Percentiles rank a stretch among this genome's conserved stretches.
Conservation (phyloP, 2,888 invertebrate species). For the Ophraella communa region DNA sequence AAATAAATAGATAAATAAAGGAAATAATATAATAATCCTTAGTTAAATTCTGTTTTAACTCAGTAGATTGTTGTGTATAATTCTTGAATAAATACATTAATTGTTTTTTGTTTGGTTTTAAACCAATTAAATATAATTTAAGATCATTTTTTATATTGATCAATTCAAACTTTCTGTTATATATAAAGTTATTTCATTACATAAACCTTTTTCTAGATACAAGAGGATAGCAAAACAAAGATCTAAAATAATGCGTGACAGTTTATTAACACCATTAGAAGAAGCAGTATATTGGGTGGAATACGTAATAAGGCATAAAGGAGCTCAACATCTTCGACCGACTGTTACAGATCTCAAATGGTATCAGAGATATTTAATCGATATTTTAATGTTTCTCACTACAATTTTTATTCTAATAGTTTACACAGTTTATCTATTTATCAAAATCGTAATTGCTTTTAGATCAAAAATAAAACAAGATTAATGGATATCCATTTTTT, state of each 20-base stretch:
- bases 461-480: neutral
- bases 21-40: no score
- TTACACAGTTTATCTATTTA: neutral
- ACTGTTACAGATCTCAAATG: slow-evolving; percentile 37
- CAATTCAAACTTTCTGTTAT: neutral
- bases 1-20: no score
- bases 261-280: slow-evolving; percentile 42
- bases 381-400: slow-evolving; percentile 1
- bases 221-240: slow-evolving; percentile 37
- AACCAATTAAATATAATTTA: no score
- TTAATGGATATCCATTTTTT: no score
- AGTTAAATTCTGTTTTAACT: no score
- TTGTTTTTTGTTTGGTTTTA: no score
- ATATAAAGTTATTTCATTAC: no score
- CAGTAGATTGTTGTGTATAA: no score
- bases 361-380: slow-evolving; percentile 33
- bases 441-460: neutral
- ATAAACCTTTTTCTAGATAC: slow-evolving; percentile 36
- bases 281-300: slow-evolving; percentile 47
- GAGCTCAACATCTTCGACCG: slow-evolving; percentile 43
- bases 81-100: no score
- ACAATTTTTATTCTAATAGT: neutral
- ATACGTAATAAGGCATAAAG: slow-evolving; percentile 45
- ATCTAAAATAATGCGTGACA: slow-evolving; percentile 42
- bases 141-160: no score